These are phyloP conservation scores for Lordiphosa andalusiaca DNA, from an alignment of 2,888 invertebrate genomes.

Conservation along the genomic window DNA sequence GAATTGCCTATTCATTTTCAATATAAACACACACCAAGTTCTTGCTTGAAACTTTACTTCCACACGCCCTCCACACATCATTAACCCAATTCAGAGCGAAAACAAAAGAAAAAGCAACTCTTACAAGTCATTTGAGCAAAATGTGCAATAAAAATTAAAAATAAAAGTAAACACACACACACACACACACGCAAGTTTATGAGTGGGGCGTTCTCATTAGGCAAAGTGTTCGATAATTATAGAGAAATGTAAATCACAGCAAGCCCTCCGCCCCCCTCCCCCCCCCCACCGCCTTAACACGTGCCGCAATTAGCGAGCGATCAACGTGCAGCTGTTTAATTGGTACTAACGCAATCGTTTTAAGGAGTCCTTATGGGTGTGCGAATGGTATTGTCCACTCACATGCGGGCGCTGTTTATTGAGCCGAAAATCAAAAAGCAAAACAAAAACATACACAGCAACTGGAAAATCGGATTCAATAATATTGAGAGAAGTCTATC, in stretches of 20 bases:
- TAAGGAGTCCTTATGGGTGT: conserved; percentile 4
- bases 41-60: conserved; percentile 5
- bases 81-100: conserved; percentile 52
- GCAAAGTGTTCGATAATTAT: conserved; percentile 48
- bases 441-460: conserved; percentile 15
- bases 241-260: conserved; percentile 38
- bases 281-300: conserved; percentile 14
- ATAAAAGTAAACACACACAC: conserved; percentile 22
- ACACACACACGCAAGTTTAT: conserved; percentile 11
- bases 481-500: conserved; percentile 25
- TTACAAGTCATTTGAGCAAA: conserved; percentile 51
- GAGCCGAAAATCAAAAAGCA: conserved; percentile 21
- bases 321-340: conserved; percentile 47
- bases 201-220: conserved; percentile 29
- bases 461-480: conserved; percentile 8
- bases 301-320: conserved; percentile 48
- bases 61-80: conserved; percentile 22
- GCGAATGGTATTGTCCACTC: conserved; percentile 25
- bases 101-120: conserved; percentile 45
- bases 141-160: conserved; percentile 53
- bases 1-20: conserved; percentile 2
- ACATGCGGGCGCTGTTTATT: conserved; percentile 20
- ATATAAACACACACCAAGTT: conserved; percentile 7
- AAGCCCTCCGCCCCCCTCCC: neutral
- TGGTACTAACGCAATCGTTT: conserved; percentile 22